A percentile compares a stretch with the other conserved stretches of the same genome.
Evolutionary conservation across 2,113 vertebrate species (phyloP).

Genomic region (Callipepla squamata): DNA sequence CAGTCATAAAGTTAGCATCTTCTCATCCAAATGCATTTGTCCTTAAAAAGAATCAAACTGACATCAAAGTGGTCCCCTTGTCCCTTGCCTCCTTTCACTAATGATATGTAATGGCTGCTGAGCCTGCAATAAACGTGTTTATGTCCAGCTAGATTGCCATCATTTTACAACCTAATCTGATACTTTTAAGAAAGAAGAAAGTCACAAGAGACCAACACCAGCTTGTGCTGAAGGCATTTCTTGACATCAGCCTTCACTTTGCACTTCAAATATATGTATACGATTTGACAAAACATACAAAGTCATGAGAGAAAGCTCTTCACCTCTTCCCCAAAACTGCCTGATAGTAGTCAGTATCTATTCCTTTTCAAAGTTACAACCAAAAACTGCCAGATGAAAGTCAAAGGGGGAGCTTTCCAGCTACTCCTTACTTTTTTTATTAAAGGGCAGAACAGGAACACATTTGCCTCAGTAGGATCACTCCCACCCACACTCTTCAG

Average conservation of each 20-base stretch:
- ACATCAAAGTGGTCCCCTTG: slow-evolving; percentile 58
- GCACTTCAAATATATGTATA: slow-evolving; percentile 78
- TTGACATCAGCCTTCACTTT: slow-evolving; percentile 87
- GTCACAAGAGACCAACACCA: slow-evolving; percentile 80
- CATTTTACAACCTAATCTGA: slow-evolving; percentile 57
- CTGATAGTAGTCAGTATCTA: slow-evolving; percentile 83
- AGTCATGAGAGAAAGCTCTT: slow-evolving; percentile 62
- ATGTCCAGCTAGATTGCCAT: slow-evolving; percentile 74
- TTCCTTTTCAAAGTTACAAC: slow-evolving; percentile 74
- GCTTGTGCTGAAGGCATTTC: slow-evolving; percentile 81
- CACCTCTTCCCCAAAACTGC: slow-evolving; percentile 66
- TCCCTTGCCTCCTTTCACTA: slow-evolving; percentile 67
- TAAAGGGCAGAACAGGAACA: slow-evolving; percentile 19
- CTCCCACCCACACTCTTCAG: background rate
- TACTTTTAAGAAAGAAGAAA: slow-evolving; percentile 34
- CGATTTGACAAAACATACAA: slow-evolving; percentile 86
- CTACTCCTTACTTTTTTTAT: slow-evolving; percentile 51
- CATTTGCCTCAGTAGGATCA: slow-evolving; percentile 7
- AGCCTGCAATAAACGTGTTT: slow-evolving; percentile 66
- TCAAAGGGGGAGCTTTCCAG: slow-evolving; percentile 58
- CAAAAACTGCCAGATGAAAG: slow-evolving; percentile 71
- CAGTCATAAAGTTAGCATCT: background rate
- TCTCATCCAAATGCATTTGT: slow-evolving; percentile 49
- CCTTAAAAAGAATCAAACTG: slow-evolving; percentile 64
- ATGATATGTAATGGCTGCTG: slow-evolving; percentile 73